These are phyloP conservation scores for Drosophila emarginata DNA, from an alignment of 2,888 invertebrate species.

Conservation along the genomic window DNA sequence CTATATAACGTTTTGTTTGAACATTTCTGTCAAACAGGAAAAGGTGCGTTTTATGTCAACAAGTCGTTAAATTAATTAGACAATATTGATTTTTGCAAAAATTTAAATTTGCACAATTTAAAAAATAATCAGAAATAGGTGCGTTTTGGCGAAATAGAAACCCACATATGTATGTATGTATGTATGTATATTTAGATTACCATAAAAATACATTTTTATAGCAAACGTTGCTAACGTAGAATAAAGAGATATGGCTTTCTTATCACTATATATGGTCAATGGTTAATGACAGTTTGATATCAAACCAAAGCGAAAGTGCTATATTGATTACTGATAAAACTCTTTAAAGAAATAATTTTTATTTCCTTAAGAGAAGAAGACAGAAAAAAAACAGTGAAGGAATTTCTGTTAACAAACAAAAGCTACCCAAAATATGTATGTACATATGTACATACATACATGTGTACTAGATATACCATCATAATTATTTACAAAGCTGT, in stretches of 20 bases:
- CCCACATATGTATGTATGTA: neutral
- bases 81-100: slow-evolving; percentile 27
- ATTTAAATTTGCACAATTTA: slow-evolving; percentile 21
- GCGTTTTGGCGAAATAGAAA: slow-evolving; percentile 10
- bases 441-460: slow-evolving; percentile 40
- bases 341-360: slow-evolving; percentile 17
- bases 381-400: neutral
- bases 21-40: slow-evolving; percentile 42
- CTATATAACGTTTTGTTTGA: slow-evolving; percentile 21
- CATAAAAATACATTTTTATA: neutral
- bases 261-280: slow-evolving; percentile 39
- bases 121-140: slow-evolving; percentile 8
- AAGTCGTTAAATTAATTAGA: slow-evolving; percentile 56
- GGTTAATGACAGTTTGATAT: slow-evolving; percentile 28
- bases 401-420: neutral
- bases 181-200: neutral
- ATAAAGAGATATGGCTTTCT: slow-evolving; percentile 29
- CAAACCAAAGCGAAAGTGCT: slow-evolving; percentile 46
- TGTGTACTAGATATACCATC: slow-evolving; percentile 36
- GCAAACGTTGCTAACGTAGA: slow-evolving; percentile 3
- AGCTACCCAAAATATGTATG: neutral
- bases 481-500: slow-evolving; percentile 72
- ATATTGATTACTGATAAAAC: slow-evolving; percentile 34
- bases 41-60: slow-evolving; percentile 49
- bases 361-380: slow-evolving; percentile 8